Conservation (phyloP, 2,113 vertebrate species). For the Hystrix cristata region DNA sequence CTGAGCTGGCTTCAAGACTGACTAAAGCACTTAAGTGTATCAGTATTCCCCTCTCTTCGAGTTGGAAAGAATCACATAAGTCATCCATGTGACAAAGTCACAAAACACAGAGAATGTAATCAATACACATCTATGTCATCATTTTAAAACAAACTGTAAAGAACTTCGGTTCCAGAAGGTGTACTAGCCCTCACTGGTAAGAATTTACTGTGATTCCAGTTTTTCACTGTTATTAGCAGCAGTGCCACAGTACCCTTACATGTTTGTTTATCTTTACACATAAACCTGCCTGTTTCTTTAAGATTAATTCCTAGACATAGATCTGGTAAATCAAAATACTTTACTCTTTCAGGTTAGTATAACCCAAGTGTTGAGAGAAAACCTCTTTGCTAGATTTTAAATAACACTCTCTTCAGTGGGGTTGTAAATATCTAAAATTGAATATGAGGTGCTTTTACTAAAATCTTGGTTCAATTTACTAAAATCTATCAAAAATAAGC, state of each 20-base stretch:
- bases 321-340: neutral
- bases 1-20: neutral
- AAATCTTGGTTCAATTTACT: neutral
- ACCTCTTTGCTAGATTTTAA: neutral
- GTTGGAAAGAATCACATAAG: neutral
- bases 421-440: conserved; percentile 21
- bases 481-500: conserved; percentile 9
- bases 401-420: neutral
- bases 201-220: neutral
- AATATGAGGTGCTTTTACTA: neutral
- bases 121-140: neutral
- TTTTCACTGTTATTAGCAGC: neutral
- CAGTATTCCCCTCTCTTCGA: neutral
- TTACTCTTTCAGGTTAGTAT: conserved; percentile 43
- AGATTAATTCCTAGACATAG: neutral
- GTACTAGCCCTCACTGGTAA: neutral
- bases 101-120: neutral
- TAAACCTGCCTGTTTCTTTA: neutral
- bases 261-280: neutral
- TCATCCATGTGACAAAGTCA: neutral
- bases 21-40: neutral
- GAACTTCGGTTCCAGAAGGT: conserved; percentile 1
- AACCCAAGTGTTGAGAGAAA: neutral
- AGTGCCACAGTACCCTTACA: neutral
- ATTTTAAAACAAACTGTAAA: conserved; percentile 27